A percentile compares a stretch with the other conserved stretches of the same genome.
These are phyloP conservation scores for Nemurella pictetii DNA, from an alignment of 2,888 invertebrate species.

Conservation along the genomic window DNA sequence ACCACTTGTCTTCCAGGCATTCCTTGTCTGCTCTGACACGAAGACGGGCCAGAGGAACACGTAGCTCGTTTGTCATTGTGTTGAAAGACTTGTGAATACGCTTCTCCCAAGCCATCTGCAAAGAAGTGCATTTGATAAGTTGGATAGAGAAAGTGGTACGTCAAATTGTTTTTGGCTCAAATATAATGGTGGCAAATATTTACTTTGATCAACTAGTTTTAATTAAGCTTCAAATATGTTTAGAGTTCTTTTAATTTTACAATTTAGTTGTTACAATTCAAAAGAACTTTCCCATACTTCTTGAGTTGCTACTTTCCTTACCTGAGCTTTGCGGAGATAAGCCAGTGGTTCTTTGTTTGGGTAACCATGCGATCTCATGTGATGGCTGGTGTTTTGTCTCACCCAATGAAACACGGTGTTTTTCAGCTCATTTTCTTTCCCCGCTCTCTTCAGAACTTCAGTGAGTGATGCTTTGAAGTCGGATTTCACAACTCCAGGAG, in stretches of 20 bases:
- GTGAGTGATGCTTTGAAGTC: slow-evolving; percentile 78
- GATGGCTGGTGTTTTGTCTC: slow-evolving; percentile 53
- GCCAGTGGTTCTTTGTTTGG: slow-evolving; percentile 63
- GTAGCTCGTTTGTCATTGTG: slow-evolving; percentile 91
- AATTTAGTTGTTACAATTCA: too few species aligned
- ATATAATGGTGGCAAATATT: too few species aligned
- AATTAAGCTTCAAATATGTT: too few species aligned
- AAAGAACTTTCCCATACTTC: too few species aligned
- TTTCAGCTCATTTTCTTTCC: slow-evolving; percentile 78
- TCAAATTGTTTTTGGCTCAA: too few species aligned
- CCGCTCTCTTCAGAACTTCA: slow-evolving; percentile 74
- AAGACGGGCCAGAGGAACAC: slow-evolving; percentile 78
- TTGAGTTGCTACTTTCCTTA: too few species aligned
- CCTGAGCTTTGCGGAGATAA: slow-evolving; percentile 81
- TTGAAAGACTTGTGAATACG: slow-evolving; percentile 92
- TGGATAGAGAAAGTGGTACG: too few species aligned
- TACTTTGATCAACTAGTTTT: too few species aligned
- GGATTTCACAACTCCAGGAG: slow-evolving; percentile 72
- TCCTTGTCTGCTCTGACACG: slow-evolving; percentile 77
- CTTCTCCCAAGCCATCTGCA: slow-evolving; percentile 82
- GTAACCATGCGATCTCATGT: slow-evolving; percentile 43
- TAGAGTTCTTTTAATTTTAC: too few species aligned
- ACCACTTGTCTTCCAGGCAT: slow-evolving; percentile 85
- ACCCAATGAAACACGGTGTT: slow-evolving; percentile 85
- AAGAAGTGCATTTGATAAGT: too few species aligned